Evolutionary conservation across 2,797 vertebrate species (phyloP).

Genomic region (Pelobates cultripes): DNA sequence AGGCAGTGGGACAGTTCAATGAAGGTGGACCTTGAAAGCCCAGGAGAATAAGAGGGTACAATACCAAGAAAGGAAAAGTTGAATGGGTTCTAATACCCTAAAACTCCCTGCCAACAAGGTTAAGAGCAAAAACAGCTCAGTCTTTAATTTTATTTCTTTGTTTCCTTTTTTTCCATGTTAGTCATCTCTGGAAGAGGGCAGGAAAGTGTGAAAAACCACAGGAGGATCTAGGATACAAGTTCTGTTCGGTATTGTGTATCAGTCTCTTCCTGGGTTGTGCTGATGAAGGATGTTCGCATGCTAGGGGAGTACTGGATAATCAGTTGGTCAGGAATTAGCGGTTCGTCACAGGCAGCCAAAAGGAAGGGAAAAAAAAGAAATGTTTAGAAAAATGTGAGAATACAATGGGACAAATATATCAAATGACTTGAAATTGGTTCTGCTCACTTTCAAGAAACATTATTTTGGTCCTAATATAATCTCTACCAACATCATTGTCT

Average conservation of each 20-base stretch:
- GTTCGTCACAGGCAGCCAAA: background rate
- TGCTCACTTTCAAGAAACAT: no score
- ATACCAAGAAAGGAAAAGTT: slow-evolving; percentile 23
- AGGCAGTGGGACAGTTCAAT: slow-evolving; percentile 21
- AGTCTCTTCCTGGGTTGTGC: slow-evolving; percentile 48
- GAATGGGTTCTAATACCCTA: slow-evolving; percentile 3
- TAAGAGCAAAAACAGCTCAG: slow-evolving; percentile 33
- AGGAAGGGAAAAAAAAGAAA: background rate
- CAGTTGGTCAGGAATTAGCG: background rate
- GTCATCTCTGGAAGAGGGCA: slow-evolving; percentile 22
- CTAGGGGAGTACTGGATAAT: slow-evolving; percentile 50
- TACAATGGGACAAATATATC: no score
- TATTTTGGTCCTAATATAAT: no score
- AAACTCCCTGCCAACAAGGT: slow-evolving; percentile 6
- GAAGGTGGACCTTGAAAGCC: background rate
- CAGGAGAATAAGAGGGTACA: slow-evolving; percentile 9
- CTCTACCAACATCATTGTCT: no score
- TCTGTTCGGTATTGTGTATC: slow-evolving; percentile 44
- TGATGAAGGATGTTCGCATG: slow-evolving; percentile 56
- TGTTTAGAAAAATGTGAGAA: background rate
- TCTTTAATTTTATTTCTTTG: slow-evolving; percentile 27
- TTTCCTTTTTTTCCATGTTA: slow-evolving; percentile 31
- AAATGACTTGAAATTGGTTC: no score
- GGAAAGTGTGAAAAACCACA: slow-evolving; percentile 7
- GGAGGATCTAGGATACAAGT: slow-evolving; percentile 51